These are phyloP conservation scores for Molorchus minor DNA, from an alignment of 2,888 invertebrate genomes.

Conservation along the genomic window DNA sequence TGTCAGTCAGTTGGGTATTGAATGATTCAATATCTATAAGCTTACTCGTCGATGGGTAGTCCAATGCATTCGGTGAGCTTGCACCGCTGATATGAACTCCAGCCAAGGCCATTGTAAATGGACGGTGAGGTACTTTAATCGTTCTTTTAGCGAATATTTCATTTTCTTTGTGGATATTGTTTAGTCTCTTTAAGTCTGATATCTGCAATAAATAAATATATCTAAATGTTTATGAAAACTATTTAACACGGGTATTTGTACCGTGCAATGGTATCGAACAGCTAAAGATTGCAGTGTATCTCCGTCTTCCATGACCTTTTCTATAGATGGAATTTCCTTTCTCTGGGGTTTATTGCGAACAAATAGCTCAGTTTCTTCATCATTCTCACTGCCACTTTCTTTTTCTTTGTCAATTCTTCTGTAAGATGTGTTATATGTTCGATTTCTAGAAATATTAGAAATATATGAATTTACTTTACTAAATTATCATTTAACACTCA, in stretches of 20 bases:
- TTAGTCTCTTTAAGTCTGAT: slow-evolving; percentile 85
- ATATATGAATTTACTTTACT: slow-evolving; percentile 1
- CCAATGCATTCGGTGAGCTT: slow-evolving; percentile 61
- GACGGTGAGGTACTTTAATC: slow-evolving; percentile 84
- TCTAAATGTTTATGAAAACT: background rate
- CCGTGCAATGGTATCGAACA: slow-evolving; percentile 79
- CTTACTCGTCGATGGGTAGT: slow-evolving; percentile 40
- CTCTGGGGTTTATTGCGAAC: slow-evolving; percentile 58
- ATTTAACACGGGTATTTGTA: slow-evolving; percentile 62
- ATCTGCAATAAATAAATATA: slow-evolving; percentile 72
- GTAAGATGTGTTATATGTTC: slow-evolving; percentile 39
- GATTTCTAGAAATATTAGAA: slow-evolving; percentile 37
- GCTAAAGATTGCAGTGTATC: slow-evolving; percentile 84
- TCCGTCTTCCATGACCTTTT: slow-evolving; percentile 78
- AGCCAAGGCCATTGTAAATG: slow-evolving; percentile 73
- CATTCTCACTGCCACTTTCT: slow-evolving; percentile 51
- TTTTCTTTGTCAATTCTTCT: slow-evolving; percentile 51
- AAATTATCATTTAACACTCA: slow-evolving; percentile 22
- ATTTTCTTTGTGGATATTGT: slow-evolving; percentile 89
- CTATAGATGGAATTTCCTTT: slow-evolving; percentile 72
- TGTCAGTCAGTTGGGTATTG: slow-evolving; percentile 34
- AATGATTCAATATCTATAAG: slow-evolving; percentile 45
- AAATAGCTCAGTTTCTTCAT: slow-evolving; percentile 58
- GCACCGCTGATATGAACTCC: slow-evolving; percentile 66
- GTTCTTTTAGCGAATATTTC: slow-evolving; percentile 85